Conservation (phyloP, 2,113 vertebrate genomes). For the Cisticola juncidis region DNA sequence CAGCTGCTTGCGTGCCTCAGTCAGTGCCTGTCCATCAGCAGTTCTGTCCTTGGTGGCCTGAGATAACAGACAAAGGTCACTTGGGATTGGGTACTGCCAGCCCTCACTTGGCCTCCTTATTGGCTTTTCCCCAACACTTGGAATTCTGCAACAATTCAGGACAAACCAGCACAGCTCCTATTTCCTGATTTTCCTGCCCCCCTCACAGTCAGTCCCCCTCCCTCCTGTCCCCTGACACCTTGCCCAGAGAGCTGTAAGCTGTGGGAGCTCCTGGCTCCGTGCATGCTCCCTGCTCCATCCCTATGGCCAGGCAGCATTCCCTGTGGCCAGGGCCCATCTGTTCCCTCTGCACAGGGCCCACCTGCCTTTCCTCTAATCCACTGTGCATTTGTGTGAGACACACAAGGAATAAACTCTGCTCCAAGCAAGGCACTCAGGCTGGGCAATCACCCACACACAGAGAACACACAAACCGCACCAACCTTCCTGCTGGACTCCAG, state of each 20-base stretch:
- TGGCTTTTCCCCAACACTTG: neutral
- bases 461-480: slow-evolving; percentile 55
- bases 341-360: neutral
- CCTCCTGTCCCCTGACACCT: neutral
- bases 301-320: neutral
- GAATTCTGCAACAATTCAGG: neutral
- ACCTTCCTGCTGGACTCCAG: slow-evolving; percentile 90
- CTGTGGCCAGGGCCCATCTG: neutral
- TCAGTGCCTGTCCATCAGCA: slow-evolving; percentile 84
- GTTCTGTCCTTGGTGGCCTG: slow-evolving; percentile 81
- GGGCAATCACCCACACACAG: neutral
- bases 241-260: neutral
- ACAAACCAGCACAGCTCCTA: neutral
- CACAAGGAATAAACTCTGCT: neutral
- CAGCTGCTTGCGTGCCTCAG: slow-evolving; percentile 91
- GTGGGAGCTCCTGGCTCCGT: accelerated
- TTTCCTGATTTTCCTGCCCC: neutral
- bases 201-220: too few species aligned
- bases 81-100: neutral
- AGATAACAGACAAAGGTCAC: neutral
- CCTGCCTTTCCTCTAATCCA: neutral
- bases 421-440: neutral
- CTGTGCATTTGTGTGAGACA: neutral
- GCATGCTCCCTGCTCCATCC: accelerated
- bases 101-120: neutral